These are phyloP conservation scores for Parascotia fuliginaria DNA, from an alignment of 2,888 invertebrate species.

Conservation along the genomic window DNA sequence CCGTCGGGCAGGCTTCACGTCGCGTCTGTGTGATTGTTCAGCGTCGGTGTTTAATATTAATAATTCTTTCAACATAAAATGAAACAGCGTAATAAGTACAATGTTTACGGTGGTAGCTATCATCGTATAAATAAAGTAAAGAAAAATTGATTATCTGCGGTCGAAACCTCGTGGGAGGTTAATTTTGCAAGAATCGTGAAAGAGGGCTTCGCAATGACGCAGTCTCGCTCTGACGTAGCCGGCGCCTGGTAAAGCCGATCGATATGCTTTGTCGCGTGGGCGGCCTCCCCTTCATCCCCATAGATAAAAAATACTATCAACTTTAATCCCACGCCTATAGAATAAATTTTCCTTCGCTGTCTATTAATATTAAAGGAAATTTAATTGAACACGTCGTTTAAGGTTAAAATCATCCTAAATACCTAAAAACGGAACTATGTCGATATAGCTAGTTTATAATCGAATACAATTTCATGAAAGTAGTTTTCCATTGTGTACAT, in stretches of 20 bases:
- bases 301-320: constrained; percentile 50
- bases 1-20: too few relatives aligned
- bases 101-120: neutral
- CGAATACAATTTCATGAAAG: neutral
- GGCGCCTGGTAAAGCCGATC: constrained; percentile 73
- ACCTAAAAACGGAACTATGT: too few relatives aligned
- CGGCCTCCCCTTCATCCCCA: constrained; percentile 61
- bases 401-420: neutral
- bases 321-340: constrained; percentile 48
- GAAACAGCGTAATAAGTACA: too few relatives aligned
- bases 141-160: constrained; percentile 15
- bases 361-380: constrained; percentile 4
- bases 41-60: too few relatives aligned
- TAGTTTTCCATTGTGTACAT: neutral
- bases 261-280: constrained; percentile 71
- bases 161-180: constrained; percentile 46
- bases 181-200: constrained; percentile 49
- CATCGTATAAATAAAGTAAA: constrained; percentile 8
- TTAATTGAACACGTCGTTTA: neutral
- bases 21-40: too few relatives aligned
- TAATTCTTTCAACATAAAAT: too few relatives aligned
- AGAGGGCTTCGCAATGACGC: constrained; percentile 71
- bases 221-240: constrained; percentile 68
- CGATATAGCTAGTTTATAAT: neutral
- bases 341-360: constrained; percentile 34